Evolutionary conservation across 2,888 invertebrate species (phyloP).

Genomic region (Lasioglossum leucozonium): DNA sequence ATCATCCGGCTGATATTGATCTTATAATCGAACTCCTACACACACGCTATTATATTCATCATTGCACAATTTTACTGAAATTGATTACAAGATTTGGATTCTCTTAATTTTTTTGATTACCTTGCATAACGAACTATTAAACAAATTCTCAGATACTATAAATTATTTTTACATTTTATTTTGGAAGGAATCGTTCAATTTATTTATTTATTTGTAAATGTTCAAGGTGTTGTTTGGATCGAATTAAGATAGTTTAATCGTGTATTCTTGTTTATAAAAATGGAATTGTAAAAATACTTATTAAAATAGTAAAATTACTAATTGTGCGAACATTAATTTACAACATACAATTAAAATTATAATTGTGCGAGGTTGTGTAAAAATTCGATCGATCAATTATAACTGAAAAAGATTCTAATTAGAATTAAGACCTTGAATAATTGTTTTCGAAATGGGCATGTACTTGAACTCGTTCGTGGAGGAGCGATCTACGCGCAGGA

Average conservation of each 20-base stretch:
- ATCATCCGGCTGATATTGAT: neutral
- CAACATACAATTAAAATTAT: neutral
- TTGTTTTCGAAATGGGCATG: conserved; percentile 39
- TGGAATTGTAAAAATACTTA: too few relatives aligned
- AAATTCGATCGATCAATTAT: neutral
- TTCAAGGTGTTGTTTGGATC: neutral
- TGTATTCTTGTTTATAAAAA: neutral
- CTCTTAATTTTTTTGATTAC: neutral
- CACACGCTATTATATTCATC: neutral
- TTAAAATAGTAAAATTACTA: too few relatives aligned
- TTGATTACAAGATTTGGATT: neutral
- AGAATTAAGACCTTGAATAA: neutral
- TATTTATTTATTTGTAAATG: neutral
- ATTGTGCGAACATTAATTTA: neutral
- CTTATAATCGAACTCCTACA: neutral
- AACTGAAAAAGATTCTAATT: too few relatives aligned
- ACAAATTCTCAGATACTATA: neutral
- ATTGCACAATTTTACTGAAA: neutral
- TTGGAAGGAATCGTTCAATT: neutral
- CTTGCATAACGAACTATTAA: neutral
- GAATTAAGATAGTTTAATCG: neutral
- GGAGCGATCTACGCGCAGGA: conserved; percentile 12
- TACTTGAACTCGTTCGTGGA: conserved; percentile 27
- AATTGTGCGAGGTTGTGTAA: neutral
- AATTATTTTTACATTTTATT: neutral